A percentile compares a stretch with the other conserved stretches of the same genome.
These are phyloP conservation scores for Marmota flaviventris DNA, from an alignment of 2,113 vertebrate genomes.

Conservation along the genomic window DNA sequence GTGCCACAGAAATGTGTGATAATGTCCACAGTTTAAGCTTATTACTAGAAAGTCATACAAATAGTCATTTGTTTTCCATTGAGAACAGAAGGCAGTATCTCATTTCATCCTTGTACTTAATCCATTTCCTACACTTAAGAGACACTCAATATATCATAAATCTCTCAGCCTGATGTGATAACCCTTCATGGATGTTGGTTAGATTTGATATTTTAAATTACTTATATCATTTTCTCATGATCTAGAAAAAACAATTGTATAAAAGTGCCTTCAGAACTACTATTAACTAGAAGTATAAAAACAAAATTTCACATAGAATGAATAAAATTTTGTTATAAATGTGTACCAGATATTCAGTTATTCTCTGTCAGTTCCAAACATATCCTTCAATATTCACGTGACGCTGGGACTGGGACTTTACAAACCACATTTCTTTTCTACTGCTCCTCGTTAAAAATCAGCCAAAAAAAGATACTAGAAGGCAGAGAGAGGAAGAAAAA, in stretches of 20 bases:
- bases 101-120: background rate
- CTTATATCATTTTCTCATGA: background rate
- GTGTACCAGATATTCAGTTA: constrained; percentile 1
- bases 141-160: background rate
- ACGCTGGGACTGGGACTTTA: background rate
- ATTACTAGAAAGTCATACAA: constrained; percentile 1
- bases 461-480: background rate
- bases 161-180: background rate
- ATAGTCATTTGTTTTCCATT: background rate
- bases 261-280: background rate
- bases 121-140: background rate
- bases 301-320: background rate
- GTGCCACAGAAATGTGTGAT: constrained; percentile 41
- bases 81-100: background rate
- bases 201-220: constrained; percentile 50
- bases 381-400: background rate
- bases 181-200: background rate
- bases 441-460: constrained; percentile 9
- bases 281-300: background rate
- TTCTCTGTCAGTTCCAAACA: background rate
- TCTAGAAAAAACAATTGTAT: background rate
- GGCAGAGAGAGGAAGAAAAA: background rate
- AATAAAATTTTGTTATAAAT: background rate
- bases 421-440: constrained; percentile 47
- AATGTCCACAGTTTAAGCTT: constrained; percentile 20